phyloP scores from a whole-genome alignment of 2,113 vertebrate genomes.

The Cettia cetti region DNA sequence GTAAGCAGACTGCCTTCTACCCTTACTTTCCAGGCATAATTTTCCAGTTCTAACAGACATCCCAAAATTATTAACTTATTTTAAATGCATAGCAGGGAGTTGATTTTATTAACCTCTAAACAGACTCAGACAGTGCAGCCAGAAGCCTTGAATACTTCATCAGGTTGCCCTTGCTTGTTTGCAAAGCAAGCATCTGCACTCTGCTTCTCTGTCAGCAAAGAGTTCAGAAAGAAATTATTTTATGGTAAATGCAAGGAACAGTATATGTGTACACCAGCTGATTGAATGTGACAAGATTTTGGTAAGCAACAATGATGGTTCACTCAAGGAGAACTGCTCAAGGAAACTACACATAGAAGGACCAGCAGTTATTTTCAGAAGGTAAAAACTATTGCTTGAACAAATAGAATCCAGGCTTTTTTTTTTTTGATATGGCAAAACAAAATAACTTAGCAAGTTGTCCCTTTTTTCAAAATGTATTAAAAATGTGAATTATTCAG shows the following conservation, averaged over 20 bases:
- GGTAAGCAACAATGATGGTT: neutral
- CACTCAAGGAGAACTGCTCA: neutral
- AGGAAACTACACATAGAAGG: neutral
- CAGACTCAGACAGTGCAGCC: neutral
- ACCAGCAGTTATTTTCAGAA: neutral
- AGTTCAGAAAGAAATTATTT: neutral
- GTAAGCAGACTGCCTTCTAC: neutral
- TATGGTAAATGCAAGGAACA: neutral
- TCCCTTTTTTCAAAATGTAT: neutral
- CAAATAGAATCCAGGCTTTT: neutral
- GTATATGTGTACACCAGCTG: neutral
- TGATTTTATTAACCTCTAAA: slow-evolving; percentile 15
- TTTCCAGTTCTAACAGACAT: neutral
- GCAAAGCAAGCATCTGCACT: neutral
- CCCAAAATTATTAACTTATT: neutral
- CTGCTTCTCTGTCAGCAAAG: neutral
- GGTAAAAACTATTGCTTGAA: neutral
- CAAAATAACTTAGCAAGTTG: neutral
- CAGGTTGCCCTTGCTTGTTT: neutral
- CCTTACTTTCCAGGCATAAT: neutral
- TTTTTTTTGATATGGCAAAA: neutral
- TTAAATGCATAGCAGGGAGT: neutral
- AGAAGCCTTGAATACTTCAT: neutral
- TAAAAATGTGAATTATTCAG: neutral
- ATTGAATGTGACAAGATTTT: neutral